Evolutionary conservation across 2,888 invertebrate genomes (phyloP), one percentile per base, ranked within the genome.

Genomic region (Amphiduros pacificus): DNA sequence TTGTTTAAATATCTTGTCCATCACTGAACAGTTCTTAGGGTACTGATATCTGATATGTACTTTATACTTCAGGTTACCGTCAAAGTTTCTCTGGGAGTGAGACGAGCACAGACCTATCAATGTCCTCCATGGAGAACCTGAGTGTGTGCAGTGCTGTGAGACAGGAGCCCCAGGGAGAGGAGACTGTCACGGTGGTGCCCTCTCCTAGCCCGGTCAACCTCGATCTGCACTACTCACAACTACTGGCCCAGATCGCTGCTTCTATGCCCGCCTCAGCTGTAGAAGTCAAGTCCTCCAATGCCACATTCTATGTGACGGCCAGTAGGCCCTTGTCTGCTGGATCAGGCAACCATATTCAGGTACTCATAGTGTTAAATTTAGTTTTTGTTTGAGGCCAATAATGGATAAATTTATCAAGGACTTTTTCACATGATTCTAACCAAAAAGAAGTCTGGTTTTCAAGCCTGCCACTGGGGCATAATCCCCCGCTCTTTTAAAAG

Each of bases 91-190:
- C 92, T 72, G 92, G 92, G 40, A 92, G 92, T 80, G 93, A 93
- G 84, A 91, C 93, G 4, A 79, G 79, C 67, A 79, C 78, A 17
- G 93, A 93, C 85, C 89, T 92, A 62, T 93, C 92, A 17, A 70
- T 79, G 54, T 93, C 93, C 2, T 93, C 93, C 20, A 92, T 90
- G 72, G 93, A 94, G 83, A 94, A 93, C 83, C 84, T 94, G 67
- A 92, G 77, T 22, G 71, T 72, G 1, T n/a, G n/a, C n/a, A n/a
- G n/a, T n/a, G 71, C 71, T 27, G 72, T 71, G 50, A 86, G 94
- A 40, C 93, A 93, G 76, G 94, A 94, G 79, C 94, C 94, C 0
- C 94, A 94, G 82, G 94, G 94, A 0, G 93, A 94, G 82, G 94
- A 94, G 82, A 92, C 73, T 2, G 75, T 76, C 52, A 28, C 44